Evolutionary conservation across 2,797 vertebrate species (phyloP).

Genomic region (Neopelma chrysocephalum): DNA sequence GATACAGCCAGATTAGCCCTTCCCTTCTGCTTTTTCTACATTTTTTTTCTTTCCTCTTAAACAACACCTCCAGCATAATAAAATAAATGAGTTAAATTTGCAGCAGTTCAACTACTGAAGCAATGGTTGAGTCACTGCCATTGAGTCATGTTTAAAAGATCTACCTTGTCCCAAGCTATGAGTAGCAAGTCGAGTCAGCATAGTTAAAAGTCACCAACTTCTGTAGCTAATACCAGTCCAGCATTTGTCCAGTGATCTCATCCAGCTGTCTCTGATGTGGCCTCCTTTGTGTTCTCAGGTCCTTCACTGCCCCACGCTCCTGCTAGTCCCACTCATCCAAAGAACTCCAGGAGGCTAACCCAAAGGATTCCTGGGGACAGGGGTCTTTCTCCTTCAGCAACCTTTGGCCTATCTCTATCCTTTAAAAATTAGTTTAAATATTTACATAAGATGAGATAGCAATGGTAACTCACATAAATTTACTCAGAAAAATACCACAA

Average conservation of each 20-base stretch:
- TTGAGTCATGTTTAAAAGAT: neutral
- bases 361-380: neutral
- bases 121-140: neutral
- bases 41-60: neutral
- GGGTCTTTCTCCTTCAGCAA: neutral
- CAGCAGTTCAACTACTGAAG: neutral
- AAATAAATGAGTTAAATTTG: neutral
- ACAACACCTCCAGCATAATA: neutral
- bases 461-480: neutral
- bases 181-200: neutral
- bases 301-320: neutral
- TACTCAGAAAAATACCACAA: neutral
- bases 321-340: neutral
- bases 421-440: neutral
- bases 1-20: neutral
- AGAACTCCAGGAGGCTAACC: neutral
- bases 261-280: neutral
- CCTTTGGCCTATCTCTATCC: neutral
- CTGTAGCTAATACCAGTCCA: neutral
- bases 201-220: neutral
- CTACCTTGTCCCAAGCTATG: neutral
- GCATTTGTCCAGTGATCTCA: neutral
- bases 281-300: neutral
- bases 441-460: neutral
- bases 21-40: neutral